These are phyloP conservation scores for Stictonetta naevosa DNA, from an alignment of 2,113 vertebrate genomes.

Conservation along the genomic window DNA sequence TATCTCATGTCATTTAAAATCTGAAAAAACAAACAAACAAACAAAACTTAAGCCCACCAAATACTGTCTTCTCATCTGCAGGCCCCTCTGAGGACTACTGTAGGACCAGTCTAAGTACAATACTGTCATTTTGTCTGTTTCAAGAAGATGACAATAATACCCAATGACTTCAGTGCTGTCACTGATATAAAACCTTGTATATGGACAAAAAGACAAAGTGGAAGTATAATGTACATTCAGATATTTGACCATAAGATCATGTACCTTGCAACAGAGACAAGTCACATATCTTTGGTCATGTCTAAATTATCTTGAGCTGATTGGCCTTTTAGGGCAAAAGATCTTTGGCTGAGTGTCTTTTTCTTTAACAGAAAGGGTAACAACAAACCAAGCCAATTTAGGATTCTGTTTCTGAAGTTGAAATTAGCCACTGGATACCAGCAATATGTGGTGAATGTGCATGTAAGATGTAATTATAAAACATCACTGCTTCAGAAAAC, in stretches of 20 bases:
- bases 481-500: not conserved
- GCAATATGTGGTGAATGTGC: not conserved
- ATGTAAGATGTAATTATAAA: not conserved
- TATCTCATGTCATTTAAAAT: no score
- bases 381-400: not conserved
- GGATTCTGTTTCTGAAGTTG: not conserved
- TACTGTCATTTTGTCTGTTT: not conserved
- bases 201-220: not conserved
- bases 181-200: no score
- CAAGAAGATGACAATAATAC: not conserved
- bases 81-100: no score
- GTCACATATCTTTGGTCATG: not conserved
- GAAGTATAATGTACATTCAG: not conserved
- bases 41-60: no score
- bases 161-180: not conserved
- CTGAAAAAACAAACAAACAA: no score
- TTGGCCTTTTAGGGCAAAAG: not conserved
- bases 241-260: not conserved
- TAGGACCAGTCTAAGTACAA: no score
- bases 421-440: not conserved
- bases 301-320: not conserved
- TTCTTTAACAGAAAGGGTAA: not conserved
- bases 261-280: not conserved
- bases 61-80: no score
- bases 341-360: not conserved